Base-by-base conservation (phyloP, 2,888 invertebrate genomes). In the Acleris laterana region DNA sequence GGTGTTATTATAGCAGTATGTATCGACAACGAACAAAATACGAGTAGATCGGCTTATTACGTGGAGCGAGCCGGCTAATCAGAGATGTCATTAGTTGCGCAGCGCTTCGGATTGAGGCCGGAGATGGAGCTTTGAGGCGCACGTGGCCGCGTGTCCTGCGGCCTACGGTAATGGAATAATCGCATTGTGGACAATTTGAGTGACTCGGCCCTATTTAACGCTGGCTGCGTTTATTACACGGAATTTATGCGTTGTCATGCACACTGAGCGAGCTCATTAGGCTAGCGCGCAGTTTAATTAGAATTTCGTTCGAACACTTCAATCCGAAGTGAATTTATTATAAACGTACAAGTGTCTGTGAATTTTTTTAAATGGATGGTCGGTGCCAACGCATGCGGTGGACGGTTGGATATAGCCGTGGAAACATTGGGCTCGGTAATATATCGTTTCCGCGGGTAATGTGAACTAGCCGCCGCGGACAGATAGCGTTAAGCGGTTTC, bases 191-290 rank as follows among this genome's bases (percentile, higher is more conserved):
- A 84, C 87, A 83, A 88, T 89, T 89, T 88, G 86, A 89, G 87
- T 87, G 88, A 88, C 85, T 87, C 85, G 81, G 79, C 78, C 83
- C 81, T 88, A 87, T 90, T 88, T 88, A 89, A 88, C 83, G 88
- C 81, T 85, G 76, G 76, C 80, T 84, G 88, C 87, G 85, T 89
- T 90, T 90, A 90, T 90, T 90, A 89, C 82, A 79, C 73, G 74
- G 84, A 87, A 89, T 90, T 91, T 90, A 90, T 90, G 88, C 84
- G 84, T 84, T 88, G 89, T 88, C 90, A 89, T 88, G 82, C 81
- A 83, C 85, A 82, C 77, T 80, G 76, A 79, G 82, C 79, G 84
- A 84, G 82, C 85, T 89, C 88, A 90, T 90, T 89, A 89, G 85
- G 77, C 76, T 77, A 74, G 80, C 77, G 79, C 81, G 83, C 83